These are phyloP conservation scores for Phorcus lineatus DNA, from an alignment of 2,888 invertebrate genomes.

Conservation along the genomic window DNA sequence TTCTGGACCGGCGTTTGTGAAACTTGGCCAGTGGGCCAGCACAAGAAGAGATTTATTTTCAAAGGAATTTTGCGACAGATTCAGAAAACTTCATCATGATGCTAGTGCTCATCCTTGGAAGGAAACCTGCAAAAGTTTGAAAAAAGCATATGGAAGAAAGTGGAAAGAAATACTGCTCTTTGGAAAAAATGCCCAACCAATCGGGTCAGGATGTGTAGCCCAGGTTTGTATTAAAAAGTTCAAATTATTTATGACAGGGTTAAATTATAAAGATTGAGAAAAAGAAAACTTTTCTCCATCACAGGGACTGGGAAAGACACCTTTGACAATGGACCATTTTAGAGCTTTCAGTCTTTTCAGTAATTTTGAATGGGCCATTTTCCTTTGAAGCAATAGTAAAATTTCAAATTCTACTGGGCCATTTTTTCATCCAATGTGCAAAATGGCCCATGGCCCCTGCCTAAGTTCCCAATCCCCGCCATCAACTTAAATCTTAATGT, in stretches of 20 bases:
- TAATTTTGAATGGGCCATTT: too few species aligned
- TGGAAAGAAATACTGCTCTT: slow-evolving; percentile 75
- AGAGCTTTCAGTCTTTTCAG: too few species aligned
- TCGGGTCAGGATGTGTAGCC: slow-evolving; percentile 79
- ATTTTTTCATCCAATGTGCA: too few species aligned
- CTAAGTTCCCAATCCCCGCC: too few species aligned
- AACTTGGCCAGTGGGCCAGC: slow-evolving; percentile 78
- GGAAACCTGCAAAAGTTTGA: slow-evolving; percentile 70
- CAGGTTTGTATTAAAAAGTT: slow-evolving; percentile 66
- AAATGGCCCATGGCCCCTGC: too few species aligned
- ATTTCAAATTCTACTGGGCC: too few species aligned
- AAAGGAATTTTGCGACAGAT: slow-evolving; percentile 75
- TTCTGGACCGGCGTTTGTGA: slow-evolving; percentile 78
- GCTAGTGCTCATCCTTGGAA: slow-evolving; percentile 75
- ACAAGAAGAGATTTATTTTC: slow-evolving; percentile 78
- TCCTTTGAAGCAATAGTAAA: too few species aligned
- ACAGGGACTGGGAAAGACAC: too few species aligned
- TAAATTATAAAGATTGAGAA: neutral
- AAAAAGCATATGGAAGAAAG: slow-evolving; percentile 71
- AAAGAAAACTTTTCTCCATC: too few species aligned
- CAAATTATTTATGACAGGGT: neutral
- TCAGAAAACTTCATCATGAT: slow-evolving; percentile 73
- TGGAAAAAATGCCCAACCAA: slow-evolving; percentile 67
- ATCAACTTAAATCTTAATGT: too few species aligned
- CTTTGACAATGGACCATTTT: too few species aligned